Evolutionary conservation across 2,113 vertebrate genomes (phyloP), one percentile per base, ranked within the genome.

Genomic region (Eonycteris spelaea): DNA sequence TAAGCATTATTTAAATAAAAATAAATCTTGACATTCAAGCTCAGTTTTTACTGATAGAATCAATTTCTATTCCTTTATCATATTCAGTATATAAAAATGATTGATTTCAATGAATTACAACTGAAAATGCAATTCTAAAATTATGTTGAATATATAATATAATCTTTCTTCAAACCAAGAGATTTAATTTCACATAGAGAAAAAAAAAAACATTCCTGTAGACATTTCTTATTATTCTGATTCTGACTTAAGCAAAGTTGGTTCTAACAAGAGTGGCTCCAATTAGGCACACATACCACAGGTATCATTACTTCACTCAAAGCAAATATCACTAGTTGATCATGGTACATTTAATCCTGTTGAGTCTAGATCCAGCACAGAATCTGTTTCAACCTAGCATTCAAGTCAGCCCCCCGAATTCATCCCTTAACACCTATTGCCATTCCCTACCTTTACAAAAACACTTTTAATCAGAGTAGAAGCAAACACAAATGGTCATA

Each of bases 1-100:
- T 24, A 73, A 97, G 63, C 38, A 84, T 33, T 83, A 82, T 91
- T 80, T 88, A 86, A 30, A 21, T 71, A 86, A 51, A 95, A 68
- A 95, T 83, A 90, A 84, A 75, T 84, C 16, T 78, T 83, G 22
- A 68, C 38, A 63, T 89, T 63, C 28, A 93, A 94, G 48, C 45
- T 93, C 19, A 92, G 28, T 70, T 83, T 67, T 79, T 26, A 90
- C 7, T 70, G 65, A n/a, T 13, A 43, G 55, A 93, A 82, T 82
- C 28, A 79, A 91, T 84, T 70, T 80, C 7, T 40, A 61, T 90
- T 90, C 35, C 10, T 70, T 51, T 6, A 61, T 14, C 48, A 70
- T 45, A 77, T 40, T 68, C 26, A 68, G 28, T 18, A 85, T 21
- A 2, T 51, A 35, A 91, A 89, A 93, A 33, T 87, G 11, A 83